A percentile compares a stretch with the other conserved stretches of the same genome.
phyloP scores from a whole-genome alignment of 2,113 vertebrate species.

The Zosterops lateralis region DNA sequence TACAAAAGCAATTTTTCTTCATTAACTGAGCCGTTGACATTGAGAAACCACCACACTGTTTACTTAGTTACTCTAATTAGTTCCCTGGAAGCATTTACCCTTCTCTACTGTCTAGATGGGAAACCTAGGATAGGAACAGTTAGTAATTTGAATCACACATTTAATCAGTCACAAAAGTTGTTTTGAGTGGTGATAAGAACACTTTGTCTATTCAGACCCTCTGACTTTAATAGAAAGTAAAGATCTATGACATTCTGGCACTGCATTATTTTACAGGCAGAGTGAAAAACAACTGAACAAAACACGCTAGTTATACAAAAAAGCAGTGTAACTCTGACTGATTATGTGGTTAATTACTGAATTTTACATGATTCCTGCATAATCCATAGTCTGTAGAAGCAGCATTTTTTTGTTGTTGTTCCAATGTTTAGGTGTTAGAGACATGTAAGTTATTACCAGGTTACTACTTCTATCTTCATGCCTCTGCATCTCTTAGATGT shows the following conservation, averaged over 20 bases:
- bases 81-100: conserved; percentile 3
- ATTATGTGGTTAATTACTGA: not conserved
- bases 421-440: not conserved
- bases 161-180: not conserved
- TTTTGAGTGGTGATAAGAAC: not conserved
- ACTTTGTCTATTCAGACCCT: not conserved
- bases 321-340: not conserved
- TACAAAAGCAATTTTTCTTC: conserved; percentile 4
- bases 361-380: not conserved
- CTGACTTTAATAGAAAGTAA: not conserved
- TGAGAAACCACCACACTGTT: not conserved
- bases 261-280: not conserved
- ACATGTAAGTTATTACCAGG: not conserved
- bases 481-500: not conserved
- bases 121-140: not conserved
- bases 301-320: not conserved
- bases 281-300: not conserved
- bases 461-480: not conserved
- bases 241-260: not conserved
- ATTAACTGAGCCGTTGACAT: not conserved
- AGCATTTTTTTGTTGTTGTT: not conserved
- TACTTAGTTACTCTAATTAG: not conserved
- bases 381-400: not conserved
- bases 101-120: not conserved
- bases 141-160: not conserved